Evolutionary conservation across 2,797 vertebrate genomes (phyloP).

Genomic region (Hippopotamyrus pictus): DNA sequence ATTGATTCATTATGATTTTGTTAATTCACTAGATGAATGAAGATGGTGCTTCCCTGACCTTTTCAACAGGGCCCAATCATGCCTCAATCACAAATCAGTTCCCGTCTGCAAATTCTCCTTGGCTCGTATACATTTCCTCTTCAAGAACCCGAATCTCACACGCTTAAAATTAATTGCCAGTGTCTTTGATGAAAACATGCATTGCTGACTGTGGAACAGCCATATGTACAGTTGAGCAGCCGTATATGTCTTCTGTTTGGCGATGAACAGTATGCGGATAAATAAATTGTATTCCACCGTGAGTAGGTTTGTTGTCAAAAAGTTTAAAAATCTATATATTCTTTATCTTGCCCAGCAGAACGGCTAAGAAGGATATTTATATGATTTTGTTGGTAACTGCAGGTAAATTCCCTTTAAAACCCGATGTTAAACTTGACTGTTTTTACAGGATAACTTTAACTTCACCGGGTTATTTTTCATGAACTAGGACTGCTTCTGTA

Average conservation of each 20-base stretch:
- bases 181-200: neutral
- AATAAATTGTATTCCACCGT: neutral
- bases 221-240: neutral
- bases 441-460: neutral
- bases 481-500: neutral
- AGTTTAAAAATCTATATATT: neutral
- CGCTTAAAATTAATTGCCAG: neutral
- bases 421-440: neutral
- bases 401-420: neutral
- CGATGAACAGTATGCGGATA: neutral
- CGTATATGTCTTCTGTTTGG: neutral
- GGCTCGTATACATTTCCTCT: neutral
- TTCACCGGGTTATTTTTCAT: neutral
- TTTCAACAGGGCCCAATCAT: neutral
- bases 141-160: neutral
- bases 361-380: neutral
- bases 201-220: neutral
- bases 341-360: neutral
- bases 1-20: conserved; percentile 6
- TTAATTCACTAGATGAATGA: neutral
- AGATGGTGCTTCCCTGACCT: neutral
- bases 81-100: neutral
- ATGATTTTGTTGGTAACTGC: neutral
- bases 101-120: neutral
- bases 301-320: neutral